Evolutionary conservation across 2,888 invertebrate species (phyloP), one percentile per base, ranked within the genome.

Genomic region (Pristionchus fissidentatus): DNA sequence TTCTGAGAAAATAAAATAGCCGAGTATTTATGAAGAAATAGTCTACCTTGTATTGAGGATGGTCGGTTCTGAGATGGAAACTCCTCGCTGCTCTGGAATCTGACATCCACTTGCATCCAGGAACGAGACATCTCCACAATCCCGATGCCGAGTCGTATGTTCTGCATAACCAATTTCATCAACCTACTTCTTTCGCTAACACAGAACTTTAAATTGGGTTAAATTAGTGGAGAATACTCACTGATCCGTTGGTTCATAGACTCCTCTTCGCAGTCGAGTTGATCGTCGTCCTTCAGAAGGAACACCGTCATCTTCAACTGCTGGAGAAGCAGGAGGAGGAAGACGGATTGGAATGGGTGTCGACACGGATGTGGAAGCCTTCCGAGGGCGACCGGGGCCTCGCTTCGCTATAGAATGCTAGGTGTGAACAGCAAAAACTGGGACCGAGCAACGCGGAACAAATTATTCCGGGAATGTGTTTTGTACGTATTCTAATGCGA

Each of bases 81-180:
- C 78, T 84, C 13, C 86, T 46, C n/a, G 83, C 70, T 43, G 84
- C 81, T 32, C 86, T 79, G 13, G 83, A 78, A n/a, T 85, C 83
- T 8, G 60, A 77, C 38, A 84, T 60, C 81, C 81, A 81, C 26
- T 38, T 43, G 10, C 81, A 81, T 8, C 60, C 60, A n/a, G 62
- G 81, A 26, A 62, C 62, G 32, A 81, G 52, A 62, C 81, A 81
- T 32, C 81, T 19, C 43, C 43, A 81, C 19, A 19, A 10, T 10
- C 81, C 81, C 19, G 32, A 35, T 22, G 60, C 8, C 41, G 81
- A 0, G 15, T 55, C 41, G 78, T 78, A 78, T n/a, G 78, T 55
- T n/a, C 78, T 78, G 13, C 32, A 78, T 13, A 75, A 15, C 13
- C 29, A 19, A 22, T 43, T 26, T 8, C 15, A 43, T 73, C 26